These are phyloP conservation scores for Sarcophaga carnaria DNA, from an alignment of 2,888 invertebrate species.

Conservation along the genomic window DNA sequence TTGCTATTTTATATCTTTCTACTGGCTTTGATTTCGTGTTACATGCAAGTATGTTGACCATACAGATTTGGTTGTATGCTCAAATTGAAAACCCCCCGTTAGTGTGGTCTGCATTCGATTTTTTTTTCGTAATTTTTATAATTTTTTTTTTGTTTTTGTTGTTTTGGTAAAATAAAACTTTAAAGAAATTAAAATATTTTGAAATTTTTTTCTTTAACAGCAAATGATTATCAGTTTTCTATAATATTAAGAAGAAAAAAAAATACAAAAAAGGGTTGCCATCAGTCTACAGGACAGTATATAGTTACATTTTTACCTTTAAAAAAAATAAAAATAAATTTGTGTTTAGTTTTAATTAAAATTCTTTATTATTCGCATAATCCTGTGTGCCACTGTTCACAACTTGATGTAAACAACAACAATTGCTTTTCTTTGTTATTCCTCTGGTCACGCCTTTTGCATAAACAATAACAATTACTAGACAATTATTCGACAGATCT, in stretches of 20 bases:
- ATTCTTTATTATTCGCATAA: too few relatives aligned
- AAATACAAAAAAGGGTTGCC: constrained; percentile 41
- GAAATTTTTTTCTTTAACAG: constrained; percentile 18
- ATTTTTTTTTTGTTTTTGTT: not conserved
- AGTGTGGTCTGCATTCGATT: constrained; percentile 53
- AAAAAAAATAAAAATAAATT: too few relatives aligned
- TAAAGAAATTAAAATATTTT: constrained; percentile 66
- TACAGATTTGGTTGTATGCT: constrained; percentile 20
- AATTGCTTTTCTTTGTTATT: too few relatives aligned
- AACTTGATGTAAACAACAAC: too few relatives aligned
- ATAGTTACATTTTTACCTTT: too few relatives aligned
- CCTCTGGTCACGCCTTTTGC: too few relatives aligned
- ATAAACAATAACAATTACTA: too few relatives aligned
- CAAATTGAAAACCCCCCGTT: constrained; percentile 52
- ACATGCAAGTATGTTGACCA: constrained; percentile 66
- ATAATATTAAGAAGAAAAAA: constrained; percentile 54
- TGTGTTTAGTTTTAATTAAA: too few relatives aligned
- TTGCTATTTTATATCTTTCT: constrained; percentile 66
- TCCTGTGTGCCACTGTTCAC: too few relatives aligned
- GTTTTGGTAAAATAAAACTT: constrained; percentile 52
- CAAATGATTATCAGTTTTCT: constrained; percentile 64
- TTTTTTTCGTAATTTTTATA: constrained; percentile 3
- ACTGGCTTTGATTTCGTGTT: constrained; percentile 70
- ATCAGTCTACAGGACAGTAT: not conserved
- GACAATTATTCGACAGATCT: too few relatives aligned